Percentiles rank a stretch among this genome's conserved stretches.
phyloP scores from a whole-genome alignment of 2,888 invertebrate genomes.

The Cloeon dipterum region DNA sequence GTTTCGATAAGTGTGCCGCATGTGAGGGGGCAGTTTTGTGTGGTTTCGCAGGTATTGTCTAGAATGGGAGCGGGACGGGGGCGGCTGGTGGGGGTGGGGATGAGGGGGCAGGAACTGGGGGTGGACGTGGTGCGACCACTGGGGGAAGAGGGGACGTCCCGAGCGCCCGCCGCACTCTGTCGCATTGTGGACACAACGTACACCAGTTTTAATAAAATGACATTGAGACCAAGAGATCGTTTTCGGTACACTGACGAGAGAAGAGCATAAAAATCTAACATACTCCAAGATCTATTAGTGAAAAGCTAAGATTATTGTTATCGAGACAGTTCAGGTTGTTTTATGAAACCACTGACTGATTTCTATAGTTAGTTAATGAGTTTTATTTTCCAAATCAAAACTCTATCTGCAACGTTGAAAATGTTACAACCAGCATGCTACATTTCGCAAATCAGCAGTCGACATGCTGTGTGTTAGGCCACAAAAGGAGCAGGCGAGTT shows the following conservation, averaged over 20 bases:
- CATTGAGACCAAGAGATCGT: no score
- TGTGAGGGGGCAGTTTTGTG: slow-evolving; percentile 21
- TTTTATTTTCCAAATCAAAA: no score
- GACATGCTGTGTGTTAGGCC: background rate
- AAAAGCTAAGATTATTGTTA: background rate
- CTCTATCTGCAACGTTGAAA: no score
- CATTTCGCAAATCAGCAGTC: no score
- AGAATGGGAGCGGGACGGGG: slow-evolving; percentile 19
- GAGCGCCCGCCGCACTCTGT: slow-evolving; percentile 2
- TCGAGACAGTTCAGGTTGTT: no score
- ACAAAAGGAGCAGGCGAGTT: background rate
- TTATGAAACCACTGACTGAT: no score
- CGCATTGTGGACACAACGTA: no score
- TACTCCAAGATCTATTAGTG: no score
- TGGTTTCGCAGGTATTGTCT: slow-evolving; percentile 25
- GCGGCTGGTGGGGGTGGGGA: slow-evolving; percentile 48
- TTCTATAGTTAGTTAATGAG: no score
- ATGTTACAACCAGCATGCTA: no score
- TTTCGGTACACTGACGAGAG: no score
- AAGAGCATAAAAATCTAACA: no score
- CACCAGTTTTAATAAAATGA: background rate
- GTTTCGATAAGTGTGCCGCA: slow-evolving; percentile 1
- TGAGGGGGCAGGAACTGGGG: slow-evolving; percentile 82
- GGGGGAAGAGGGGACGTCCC: slow-evolving; percentile 61
- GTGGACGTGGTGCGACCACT: slow-evolving; percentile 88